phyloP scores from a whole-genome alignment of 1,140 invertebrate species.

The Cydia splendana region DNA sequence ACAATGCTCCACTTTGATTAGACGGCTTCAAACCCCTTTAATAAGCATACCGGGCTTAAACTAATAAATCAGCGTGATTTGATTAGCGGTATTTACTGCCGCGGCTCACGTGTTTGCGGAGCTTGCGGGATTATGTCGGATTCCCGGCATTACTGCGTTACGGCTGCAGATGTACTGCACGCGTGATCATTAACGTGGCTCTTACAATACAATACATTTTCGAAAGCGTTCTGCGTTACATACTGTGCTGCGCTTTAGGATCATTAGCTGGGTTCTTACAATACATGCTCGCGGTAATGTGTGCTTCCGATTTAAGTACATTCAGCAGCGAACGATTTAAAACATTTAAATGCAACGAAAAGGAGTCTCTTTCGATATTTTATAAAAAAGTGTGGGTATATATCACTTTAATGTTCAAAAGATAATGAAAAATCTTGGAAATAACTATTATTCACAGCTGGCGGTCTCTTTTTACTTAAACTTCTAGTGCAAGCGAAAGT shows the following conservation, averaged over 20 bases:
- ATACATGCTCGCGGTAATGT: too few species aligned
- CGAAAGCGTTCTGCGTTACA: not conserved
- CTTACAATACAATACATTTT: not conserved
- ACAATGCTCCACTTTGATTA: constrained; percentile 43
- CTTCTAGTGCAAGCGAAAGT: too few species aligned
- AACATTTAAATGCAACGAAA: too few species aligned
- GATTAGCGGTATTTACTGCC: constrained; percentile 57
- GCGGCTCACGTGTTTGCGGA: constrained; percentile 17
- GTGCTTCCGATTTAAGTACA: too few species aligned
- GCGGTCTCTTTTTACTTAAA: too few species aligned
- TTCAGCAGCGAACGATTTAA: too few species aligned
- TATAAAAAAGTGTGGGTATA: too few species aligned
- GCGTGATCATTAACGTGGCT: constrained; percentile 15
- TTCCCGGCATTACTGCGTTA: constrained; percentile 15
- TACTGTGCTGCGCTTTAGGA: not conserved
- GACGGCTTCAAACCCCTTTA: constrained; percentile 57
- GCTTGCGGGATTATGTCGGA: constrained; percentile 19
- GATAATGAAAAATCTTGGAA: too few species aligned
- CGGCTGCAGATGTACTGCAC: constrained; percentile 7
- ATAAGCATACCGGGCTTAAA: constrained; percentile 66
- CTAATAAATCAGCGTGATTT: constrained; percentile 73
- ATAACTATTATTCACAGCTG: too few species aligned
- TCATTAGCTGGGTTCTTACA: too few species aligned
- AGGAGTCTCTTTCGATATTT: too few species aligned
- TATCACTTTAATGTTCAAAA: too few species aligned